phyloP scores from a whole-genome alignment of 2,797 vertebrate species.

The Catostomus latipinnis region DNA sequence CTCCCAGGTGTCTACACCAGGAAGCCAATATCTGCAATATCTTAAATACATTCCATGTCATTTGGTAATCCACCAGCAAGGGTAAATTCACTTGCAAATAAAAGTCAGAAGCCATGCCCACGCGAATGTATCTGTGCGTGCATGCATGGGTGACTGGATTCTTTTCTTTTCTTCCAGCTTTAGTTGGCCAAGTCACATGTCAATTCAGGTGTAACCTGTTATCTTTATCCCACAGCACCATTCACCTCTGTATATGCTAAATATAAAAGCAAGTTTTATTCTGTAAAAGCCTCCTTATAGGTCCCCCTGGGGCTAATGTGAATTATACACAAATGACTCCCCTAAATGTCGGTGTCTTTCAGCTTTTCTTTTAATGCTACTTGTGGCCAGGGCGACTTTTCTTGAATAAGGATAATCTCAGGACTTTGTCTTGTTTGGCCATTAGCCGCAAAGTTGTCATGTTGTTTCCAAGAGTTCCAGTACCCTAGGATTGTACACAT shows the following conservation, averaged over 20 bases:
- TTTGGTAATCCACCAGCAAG: background rate
- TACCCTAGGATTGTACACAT: too few relatives aligned
- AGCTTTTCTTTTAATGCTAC: slow-evolving; percentile 10
- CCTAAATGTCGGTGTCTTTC: background rate
- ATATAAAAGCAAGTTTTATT: slow-evolving; percentile 65
- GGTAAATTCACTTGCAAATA: background rate
- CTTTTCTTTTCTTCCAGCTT: background rate
- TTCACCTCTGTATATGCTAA: slow-evolving; percentile 58
- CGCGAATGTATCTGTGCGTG: slow-evolving; percentile 3
- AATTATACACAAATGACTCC: background rate
- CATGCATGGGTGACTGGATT: slow-evolving; percentile 2
- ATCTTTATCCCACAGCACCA: background rate
- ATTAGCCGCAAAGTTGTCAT: too few relatives aligned
- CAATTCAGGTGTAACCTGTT: background rate
- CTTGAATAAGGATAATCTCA: slow-evolving; percentile 14
- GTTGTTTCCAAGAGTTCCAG: too few relatives aligned
- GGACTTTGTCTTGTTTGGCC: background rate
- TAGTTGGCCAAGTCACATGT: slow-evolving; percentile 11
- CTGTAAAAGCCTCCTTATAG: slow-evolving; percentile 52
- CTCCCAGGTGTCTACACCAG: background rate
- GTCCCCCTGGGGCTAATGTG: slow-evolving; percentile 3
- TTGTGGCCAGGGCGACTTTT: slow-evolving; percentile 12
- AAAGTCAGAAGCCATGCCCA: background rate
- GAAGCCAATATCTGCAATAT: background rate
- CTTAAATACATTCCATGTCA: background rate